Evolutionary conservation across 1,140 invertebrate species (phyloP).

Genomic region (Argopecten irradians): DNA sequence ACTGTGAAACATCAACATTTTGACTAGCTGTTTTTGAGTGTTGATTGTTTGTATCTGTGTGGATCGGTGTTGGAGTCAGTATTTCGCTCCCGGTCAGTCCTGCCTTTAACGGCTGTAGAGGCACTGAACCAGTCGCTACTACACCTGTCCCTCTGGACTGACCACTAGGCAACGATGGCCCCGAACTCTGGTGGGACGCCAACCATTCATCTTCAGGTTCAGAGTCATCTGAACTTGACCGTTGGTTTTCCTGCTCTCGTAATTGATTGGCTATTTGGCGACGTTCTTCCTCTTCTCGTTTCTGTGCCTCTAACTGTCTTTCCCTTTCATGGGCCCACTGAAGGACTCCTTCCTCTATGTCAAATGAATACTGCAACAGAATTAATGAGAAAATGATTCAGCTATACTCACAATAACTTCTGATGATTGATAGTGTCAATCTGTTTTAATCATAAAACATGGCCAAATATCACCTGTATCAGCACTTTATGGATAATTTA

Average conservation of each 20-base stretch:
- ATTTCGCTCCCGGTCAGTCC: slow-evolving; percentile 33
- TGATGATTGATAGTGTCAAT: no score
- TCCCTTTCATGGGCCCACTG: slow-evolving; percentile 51
- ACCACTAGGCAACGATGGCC: neutral
- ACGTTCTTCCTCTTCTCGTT: neutral
- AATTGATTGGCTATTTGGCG: neutral
- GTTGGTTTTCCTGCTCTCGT: neutral
- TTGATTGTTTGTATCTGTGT: neutral
- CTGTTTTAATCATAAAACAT: no score
- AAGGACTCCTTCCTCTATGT: slow-evolving; percentile 48
- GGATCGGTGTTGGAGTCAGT: slow-evolving; percentile 40
- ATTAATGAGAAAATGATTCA: neutral
- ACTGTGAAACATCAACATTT: slow-evolving; percentile 47
- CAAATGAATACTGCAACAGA: slow-evolving; percentile 49
- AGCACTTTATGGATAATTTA: no score
- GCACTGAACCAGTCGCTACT: neutral
- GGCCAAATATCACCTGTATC: no score
- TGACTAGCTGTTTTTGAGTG: slow-evolving; percentile 23
- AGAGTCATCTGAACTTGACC: slow-evolving; percentile 31
- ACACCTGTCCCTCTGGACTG: neutral
- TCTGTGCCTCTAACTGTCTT: slow-evolving; percentile 33
- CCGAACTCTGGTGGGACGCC: neutral
- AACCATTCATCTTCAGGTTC: slow-evolving; percentile 38
- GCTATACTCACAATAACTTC: no score
- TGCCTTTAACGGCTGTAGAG: slow-evolving; percentile 3